Percentiles rank a stretch among this genome's conserved stretches.
These are phyloP conservation scores for Beroe ovata DNA, from an alignment of 37 sponge, comb jelly and placozoan species.

Conservation along the genomic window DNA sequence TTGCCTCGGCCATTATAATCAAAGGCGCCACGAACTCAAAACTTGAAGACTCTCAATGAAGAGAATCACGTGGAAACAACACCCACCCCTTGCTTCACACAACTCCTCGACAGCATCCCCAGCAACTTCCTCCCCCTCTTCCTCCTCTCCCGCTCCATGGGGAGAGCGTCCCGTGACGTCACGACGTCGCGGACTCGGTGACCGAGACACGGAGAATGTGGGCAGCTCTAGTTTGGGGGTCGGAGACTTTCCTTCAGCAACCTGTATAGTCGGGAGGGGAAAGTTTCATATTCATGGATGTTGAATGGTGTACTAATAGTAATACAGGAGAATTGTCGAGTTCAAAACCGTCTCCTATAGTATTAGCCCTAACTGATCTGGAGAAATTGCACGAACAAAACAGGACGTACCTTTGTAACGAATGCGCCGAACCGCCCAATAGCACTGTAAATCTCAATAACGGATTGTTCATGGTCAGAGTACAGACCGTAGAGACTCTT, in stretches of 20 bases:
- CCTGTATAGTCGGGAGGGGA: too few species aligned
- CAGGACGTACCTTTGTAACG: constrained; percentile 41
- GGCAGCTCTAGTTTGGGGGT: background rate
- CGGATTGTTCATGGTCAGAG: background rate
- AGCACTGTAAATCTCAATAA: constrained; percentile 61
- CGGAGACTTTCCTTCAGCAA: background rate
- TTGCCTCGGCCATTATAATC: too few species aligned
- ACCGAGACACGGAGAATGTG: background rate
- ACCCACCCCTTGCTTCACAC: background rate
- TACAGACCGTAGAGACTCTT: constrained; percentile 53
- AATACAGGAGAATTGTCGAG: too few species aligned
- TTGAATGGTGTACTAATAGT: too few species aligned
- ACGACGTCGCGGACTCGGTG: background rate
- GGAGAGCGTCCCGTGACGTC: background rate
- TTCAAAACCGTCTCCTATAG: too few species aligned
- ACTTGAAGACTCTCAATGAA: too few species aligned
- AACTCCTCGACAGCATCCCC: background rate
- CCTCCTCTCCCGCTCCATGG: background rate
- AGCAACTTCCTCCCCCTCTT: background rate
- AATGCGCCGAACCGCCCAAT: constrained; percentile 32
- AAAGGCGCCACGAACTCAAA: too few species aligned
- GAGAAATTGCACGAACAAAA: background rate
- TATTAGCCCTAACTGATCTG: too few species aligned
- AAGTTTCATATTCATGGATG: too few species aligned
- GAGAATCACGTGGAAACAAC: too few species aligned